Percentiles rank a stretch among this genome's conserved stretches.
These are phyloP conservation scores for Iselma pallidipennis DNA, from an alignment of 2,888 invertebrate genomes.

Conservation along the genomic window DNA sequence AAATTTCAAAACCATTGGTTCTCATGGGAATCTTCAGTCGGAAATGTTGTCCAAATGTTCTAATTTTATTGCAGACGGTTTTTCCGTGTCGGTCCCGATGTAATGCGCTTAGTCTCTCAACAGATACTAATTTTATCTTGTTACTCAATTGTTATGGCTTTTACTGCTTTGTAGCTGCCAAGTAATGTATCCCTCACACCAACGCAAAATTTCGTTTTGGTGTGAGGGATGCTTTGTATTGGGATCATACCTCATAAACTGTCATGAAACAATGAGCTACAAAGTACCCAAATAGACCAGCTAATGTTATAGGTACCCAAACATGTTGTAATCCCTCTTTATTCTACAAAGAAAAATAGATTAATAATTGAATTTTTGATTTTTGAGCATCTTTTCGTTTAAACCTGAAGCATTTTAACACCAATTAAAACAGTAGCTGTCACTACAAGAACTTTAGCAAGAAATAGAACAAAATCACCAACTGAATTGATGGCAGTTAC, in stretches of 20 bases:
- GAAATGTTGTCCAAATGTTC: too few relatives aligned
- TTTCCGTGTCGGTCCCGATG: too few relatives aligned
- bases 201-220: too few relatives aligned
- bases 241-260: constrained; percentile 75
- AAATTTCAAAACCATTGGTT: too few relatives aligned
- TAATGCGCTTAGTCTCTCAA: too few relatives aligned
- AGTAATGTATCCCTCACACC: too few relatives aligned
- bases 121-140: too few relatives aligned
- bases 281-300: constrained; percentile 68
- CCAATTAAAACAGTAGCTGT: constrained; percentile 65
- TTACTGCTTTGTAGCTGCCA: too few relatives aligned
- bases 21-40: too few relatives aligned
- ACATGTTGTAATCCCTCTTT: constrained; percentile 62
- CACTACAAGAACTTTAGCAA: constrained; percentile 70
- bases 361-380: neutral
- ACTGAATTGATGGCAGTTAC: constrained; percentile 74
- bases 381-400: neutral
- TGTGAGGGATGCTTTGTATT: too few relatives aligned
- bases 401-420: constrained; percentile 63
- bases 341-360: constrained; percentile 47
- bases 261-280: constrained; percentile 74
- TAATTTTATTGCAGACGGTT: too few relatives aligned
- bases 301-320: constrained; percentile 66
- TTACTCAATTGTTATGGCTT: too few relatives aligned
- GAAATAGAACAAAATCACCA: constrained; percentile 72